Conservation (phyloP, 2,113 vertebrate genomes). For the Thryonomys swinderianus region DNA sequence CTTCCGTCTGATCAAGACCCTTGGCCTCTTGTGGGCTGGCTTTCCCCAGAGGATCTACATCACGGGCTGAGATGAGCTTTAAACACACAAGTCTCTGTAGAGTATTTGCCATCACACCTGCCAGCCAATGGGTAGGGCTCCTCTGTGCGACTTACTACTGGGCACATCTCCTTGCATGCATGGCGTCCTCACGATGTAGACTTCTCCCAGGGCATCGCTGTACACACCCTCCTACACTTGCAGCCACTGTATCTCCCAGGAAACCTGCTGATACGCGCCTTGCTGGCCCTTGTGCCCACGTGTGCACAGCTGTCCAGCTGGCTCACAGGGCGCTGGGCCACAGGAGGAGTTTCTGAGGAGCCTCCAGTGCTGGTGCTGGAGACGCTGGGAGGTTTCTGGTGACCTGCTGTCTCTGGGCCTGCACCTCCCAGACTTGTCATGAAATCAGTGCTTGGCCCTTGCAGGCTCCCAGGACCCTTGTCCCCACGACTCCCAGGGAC, state of each 20-base stretch:
- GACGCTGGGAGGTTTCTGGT: not conserved
- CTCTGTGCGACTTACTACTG: fast-evolving
- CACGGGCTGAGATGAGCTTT: not conserved
- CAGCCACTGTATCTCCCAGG: not conserved
- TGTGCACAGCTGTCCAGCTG: not conserved
- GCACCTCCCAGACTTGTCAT: not conserved
- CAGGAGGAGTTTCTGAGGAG: not conserved
- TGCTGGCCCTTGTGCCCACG: not conserved
- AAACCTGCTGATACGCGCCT: not conserved
- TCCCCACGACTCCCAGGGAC: not conserved
- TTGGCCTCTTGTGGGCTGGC: not conserved
- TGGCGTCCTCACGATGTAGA: fast-evolving
- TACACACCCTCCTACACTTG: not conserved
- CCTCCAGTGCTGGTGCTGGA: not conserved
- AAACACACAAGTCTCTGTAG: not conserved
- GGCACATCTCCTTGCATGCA: no score
- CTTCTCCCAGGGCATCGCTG: fast-evolving
- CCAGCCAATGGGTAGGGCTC: fast-evolving
- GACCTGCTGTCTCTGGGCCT: not conserved
- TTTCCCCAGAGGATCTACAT: not conserved
- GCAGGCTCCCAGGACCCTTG: not conserved
- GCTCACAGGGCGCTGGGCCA: not conserved
- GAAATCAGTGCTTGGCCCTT: not conserved
- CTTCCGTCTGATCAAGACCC: not conserved
- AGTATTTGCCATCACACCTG: not conserved